Percentiles rank a stretch among this genome's conserved stretches.
Conservation (phyloP, 1,140 invertebrate species). For the Propsilocerus akamusi region DNA sequence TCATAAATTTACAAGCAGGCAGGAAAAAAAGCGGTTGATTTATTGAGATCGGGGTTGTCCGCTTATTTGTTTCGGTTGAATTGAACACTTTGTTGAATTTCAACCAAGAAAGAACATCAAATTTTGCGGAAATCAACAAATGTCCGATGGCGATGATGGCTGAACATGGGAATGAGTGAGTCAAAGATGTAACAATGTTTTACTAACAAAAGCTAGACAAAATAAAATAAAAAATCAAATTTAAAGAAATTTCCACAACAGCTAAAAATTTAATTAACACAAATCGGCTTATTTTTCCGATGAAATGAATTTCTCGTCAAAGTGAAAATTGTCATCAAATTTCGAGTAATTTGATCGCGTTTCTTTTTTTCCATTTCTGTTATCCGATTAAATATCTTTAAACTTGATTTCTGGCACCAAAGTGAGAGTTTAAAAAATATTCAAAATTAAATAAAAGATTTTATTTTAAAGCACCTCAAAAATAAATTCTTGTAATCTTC, state of each 20-base stretch:
- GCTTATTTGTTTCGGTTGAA: not conserved
- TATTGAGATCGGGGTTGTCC: not conserved
- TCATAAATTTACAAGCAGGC: slow-evolving; percentile 3
- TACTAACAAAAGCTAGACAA: too few relatives aligned
- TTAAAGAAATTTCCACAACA: too few relatives aligned
- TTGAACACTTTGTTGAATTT: too few relatives aligned
- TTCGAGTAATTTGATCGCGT: not conserved
- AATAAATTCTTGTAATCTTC: not conserved
- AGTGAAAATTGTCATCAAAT: not conserved
- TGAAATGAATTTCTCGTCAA: not conserved
- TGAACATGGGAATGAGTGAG: too few relatives aligned
- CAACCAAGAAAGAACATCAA: not conserved
- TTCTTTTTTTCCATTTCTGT: not conserved
- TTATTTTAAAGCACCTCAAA: not conserved
- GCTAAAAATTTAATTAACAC: not conserved
- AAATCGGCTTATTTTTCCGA: not conserved
- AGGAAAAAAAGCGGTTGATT: slow-evolving; percentile 3
- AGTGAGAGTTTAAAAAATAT: not conserved
- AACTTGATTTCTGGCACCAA: not conserved
- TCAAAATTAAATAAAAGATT: too few relatives aligned
- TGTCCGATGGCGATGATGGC: not conserved
- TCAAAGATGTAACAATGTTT: too few relatives aligned
- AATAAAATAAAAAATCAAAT: too few relatives aligned
- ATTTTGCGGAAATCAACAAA: slow-evolving; percentile 3
- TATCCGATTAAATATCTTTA: not conserved